A percentile compares a stretch with the other conserved stretches of the same genome.
Evolutionary conservation across 2,797 vertebrate species (phyloP).

Genomic region (Cirrhinus mrigala): DNA sequence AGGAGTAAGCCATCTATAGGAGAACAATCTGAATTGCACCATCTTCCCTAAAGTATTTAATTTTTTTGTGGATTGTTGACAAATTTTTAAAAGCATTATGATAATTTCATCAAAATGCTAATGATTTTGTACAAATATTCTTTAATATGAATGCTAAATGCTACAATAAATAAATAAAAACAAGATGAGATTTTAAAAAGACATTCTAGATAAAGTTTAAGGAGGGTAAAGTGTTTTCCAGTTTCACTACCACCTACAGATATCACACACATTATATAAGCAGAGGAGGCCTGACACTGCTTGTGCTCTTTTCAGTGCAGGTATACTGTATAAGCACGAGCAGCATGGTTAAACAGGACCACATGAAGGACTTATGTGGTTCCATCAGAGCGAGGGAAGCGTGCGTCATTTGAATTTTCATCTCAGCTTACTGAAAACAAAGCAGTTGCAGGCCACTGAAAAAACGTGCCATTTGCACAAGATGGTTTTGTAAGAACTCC

Average conservation of each 20-base stretch:
- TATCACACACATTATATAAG: neutral
- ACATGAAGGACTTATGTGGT: constrained; percentile 53
- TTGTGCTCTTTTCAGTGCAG: constrained; percentile 2
- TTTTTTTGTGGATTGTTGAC: neutral
- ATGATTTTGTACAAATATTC: neutral
- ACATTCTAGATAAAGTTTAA: neutral
- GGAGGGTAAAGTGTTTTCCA: neutral
- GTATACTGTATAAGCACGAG: constrained; percentile 4
- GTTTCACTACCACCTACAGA: neutral
- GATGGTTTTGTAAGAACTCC: neutral
- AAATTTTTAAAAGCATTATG: neutral
- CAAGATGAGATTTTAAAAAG: neutral
- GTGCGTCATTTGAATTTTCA: constrained; percentile 30
- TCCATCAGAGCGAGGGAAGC: constrained; percentile 28
- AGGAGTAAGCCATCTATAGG: constrained; percentile 70
- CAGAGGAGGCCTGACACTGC: constrained; percentile 10
- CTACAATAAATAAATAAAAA: neutral
- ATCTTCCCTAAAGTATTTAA: neutral
- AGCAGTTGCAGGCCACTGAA: neutral
- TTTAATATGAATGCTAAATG: neutral
- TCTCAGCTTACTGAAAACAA: constrained; percentile 32
- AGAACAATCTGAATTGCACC: constrained; percentile 8
- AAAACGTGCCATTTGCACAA: neutral
- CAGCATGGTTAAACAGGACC: constrained; percentile 36
- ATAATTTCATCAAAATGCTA: neutral